Evolutionary conservation across 2,888 invertebrate genomes (phyloP), one percentile per base, ranked within the genome.

Genomic region (Drosophila siamana): DNA sequence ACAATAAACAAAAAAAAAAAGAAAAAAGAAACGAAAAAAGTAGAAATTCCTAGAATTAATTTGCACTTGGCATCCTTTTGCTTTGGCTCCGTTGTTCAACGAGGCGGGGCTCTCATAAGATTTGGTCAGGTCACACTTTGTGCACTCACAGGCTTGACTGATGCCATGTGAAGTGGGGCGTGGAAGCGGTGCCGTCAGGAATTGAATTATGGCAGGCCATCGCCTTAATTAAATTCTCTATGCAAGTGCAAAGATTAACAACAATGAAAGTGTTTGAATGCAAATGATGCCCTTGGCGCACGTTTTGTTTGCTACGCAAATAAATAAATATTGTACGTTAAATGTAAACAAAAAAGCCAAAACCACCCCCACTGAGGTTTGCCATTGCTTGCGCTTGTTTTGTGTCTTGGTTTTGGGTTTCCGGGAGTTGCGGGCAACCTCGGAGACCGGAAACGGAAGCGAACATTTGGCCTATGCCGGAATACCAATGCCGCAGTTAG

Each of bases 191-290:
- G 47, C 61, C 57, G 48, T 66, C 68, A 72, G 75, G 69, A 87
- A 85, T 82, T 81, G 82, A 84, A 52, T 70, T 76, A 64, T 67
- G 73, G 36, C 55, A 28, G 60, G 15, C 69, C 81, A 86, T 77
- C 65, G 84, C 78, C 66, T 80, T 88, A 83, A 83, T 83, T 88
- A 83, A 83, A 83, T 88, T 83, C 76, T 74, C 74, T 67, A 66
- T 86, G 86, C 82, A 70, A 56, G 51, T 62, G 69, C 47, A 43
- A 56, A 86, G 86, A 83, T 87, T 85, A 83, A 79, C 68, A 85
- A 82, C 88, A 87, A 86, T 86, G 78, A 64, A 86, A 89, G 84
- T 86, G 80, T 75, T 75, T 83, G 63, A 78, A 80, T 88, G 87
- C 69, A 83, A 89, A 85, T 88, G 80, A 80, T 71, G 72, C 89